Conservation (phyloP, 1,140 invertebrate species). For the Neodiprion lecontei region DNA sequence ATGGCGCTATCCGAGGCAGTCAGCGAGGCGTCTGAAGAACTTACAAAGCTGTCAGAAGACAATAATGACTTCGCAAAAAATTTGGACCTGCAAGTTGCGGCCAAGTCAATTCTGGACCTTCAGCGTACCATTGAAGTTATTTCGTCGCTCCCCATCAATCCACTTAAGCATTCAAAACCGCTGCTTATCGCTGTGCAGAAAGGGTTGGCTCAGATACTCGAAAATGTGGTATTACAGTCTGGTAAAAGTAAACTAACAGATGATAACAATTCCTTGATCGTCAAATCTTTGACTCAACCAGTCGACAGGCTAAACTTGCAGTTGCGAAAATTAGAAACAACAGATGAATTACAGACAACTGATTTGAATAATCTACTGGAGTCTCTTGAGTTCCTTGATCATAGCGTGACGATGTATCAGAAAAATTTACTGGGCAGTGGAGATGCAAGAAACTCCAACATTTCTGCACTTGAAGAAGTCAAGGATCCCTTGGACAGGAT, state of each 20-base stretch:
- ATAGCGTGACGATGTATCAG: neutral
- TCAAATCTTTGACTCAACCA: constrained; percentile 4
- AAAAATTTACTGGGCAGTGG: neutral
- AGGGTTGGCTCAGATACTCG: constrained; percentile 2
- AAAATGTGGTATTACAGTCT: constrained; percentile 1
- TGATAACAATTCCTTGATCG: constrained; percentile 1
- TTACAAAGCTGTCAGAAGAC: constrained; percentile 11
- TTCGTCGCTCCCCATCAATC: neutral
- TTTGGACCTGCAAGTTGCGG: constrained; percentile 1
- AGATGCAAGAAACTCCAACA: constrained; percentile 11
- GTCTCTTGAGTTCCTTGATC: constrained; percentile 5
- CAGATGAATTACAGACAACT: neutral
- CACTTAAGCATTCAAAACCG: constrained; percentile 8
- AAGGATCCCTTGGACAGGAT: constrained; percentile 12
- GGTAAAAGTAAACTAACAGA: neutral
- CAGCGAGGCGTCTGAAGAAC: constrained; percentile 15
- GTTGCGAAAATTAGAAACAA: constrained; percentile 2
- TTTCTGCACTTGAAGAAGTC: constrained; percentile 5
- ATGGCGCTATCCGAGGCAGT: neutral
- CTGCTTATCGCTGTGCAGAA: constrained; percentile 1
- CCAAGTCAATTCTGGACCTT: constrained; percentile 8
- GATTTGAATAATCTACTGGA: constrained; percentile 8
- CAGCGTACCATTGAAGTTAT: constrained; percentile 8
- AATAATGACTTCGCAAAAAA: constrained; percentile 7
- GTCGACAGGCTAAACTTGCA: neutral